phyloP scores from a whole-genome alignment of 2,113 vertebrate genomes.

The Varanus salvator region DNA sequence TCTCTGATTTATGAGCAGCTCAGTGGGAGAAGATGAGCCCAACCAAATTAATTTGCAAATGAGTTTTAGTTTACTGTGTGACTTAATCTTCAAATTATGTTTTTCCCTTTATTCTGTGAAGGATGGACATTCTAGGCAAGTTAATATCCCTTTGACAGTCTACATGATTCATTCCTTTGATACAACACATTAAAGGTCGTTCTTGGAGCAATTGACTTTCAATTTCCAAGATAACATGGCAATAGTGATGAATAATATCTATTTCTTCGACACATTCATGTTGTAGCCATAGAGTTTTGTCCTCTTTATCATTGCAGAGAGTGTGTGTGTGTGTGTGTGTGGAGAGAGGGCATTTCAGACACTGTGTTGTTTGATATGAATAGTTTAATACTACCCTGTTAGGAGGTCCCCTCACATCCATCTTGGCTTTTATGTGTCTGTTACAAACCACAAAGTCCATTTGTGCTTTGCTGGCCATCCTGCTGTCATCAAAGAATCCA shows the following conservation, averaged over 20 bases:
- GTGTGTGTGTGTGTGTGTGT: background rate
- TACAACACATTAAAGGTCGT: background rate
- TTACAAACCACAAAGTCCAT: background rate
- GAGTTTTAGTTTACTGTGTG: slow-evolving; percentile 29
- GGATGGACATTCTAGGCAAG: background rate
- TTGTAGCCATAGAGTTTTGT: background rate
- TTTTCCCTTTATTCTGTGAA: slow-evolving; percentile 13
- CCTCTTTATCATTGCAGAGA: background rate
- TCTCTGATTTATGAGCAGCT: slow-evolving; percentile 21
- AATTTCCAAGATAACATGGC: slow-evolving; percentile 28
- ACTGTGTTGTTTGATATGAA: background rate
- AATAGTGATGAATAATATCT: slow-evolving; percentile 23
- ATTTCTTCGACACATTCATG: slow-evolving; percentile 8
- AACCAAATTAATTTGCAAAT: slow-evolving; percentile 32
- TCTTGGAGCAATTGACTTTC: slow-evolving; percentile 23
- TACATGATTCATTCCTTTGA: slow-evolving; percentile 28
- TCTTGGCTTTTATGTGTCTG: background rate
- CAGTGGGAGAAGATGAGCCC: background rate
- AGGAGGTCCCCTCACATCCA: background rate
- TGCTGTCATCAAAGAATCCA: background rate
- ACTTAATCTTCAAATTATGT: slow-evolving; percentile 39
- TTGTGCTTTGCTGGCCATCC: background rate
- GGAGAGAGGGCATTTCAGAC: background rate
- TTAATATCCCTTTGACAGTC: slow-evolving; percentile 6
- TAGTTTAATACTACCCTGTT: slow-evolving; percentile 13